Base-by-base conservation (phyloP, 2,888 invertebrate species). In the Trichogramma dendrolimi region DNA sequence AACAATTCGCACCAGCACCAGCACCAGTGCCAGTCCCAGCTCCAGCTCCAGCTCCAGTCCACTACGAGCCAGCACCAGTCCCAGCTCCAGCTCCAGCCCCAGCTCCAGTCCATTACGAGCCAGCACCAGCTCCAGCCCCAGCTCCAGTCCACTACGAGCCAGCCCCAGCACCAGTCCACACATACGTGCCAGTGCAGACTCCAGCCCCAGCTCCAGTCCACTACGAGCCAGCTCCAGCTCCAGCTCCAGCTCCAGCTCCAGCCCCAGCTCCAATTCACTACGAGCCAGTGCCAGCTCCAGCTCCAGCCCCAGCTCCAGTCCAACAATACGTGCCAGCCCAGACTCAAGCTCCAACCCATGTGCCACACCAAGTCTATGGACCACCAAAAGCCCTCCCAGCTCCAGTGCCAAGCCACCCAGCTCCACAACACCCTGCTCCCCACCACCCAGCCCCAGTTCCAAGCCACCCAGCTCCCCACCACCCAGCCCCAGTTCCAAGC, bases 151-250 rank as follows among this genome's bases (percentile, higher is more conserved):
- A 40, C 52, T 53, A 61, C 52, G 7, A 47, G 54, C 38, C 60
- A 58, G 39, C 39, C 6, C 14, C 10, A 7, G 48, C 46, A 48
- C 44, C 44, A 50, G 40, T 40, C 42, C 10, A 27, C 1, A 2
- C n/a, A n/a, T 55, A 48, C 48, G 10, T 48, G 4, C 47, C 43
- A 27, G 43, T 39, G 4, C 58, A 27, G 1, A 1, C 43, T 27
- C 55, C 38, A 41, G 50, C 14, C 11, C 56, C 49, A 1, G 54
- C 41, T 38, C 58, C 64, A 53, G 60, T 40, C 47, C 63, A 60
- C 14, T 10, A 47, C n/a, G 58, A 58, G 14, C 43, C 54, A 10
- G 46, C 38, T 7, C 38, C 46, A 44, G 48, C 42, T 48, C 38
- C 58, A 60, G 46, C 44, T 46, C 38, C 8, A 27, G 8, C 48